These are phyloP conservation scores for Monopis laevigella DNA, from an alignment of 2,888 invertebrate species.

Conservation along the genomic window DNA sequence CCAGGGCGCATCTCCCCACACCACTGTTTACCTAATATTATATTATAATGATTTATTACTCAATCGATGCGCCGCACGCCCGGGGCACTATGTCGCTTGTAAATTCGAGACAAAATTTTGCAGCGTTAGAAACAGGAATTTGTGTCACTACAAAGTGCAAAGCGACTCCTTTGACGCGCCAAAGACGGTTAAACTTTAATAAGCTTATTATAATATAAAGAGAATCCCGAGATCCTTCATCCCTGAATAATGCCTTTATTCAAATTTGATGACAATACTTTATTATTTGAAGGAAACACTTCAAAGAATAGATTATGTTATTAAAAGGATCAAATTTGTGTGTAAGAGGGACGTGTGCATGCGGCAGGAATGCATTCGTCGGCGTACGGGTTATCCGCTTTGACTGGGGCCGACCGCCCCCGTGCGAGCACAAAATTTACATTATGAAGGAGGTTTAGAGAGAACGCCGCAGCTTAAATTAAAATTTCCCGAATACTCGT, in stretches of 20 bases:
- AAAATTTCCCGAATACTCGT: slow-evolving; percentile 11
- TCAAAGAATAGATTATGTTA: no score
- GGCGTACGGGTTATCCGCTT: slow-evolving; percentile 17
- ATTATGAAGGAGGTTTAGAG: slow-evolving; percentile 16
- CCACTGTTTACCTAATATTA: slow-evolving; percentile 57
- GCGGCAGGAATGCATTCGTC: slow-evolving; percentile 24
- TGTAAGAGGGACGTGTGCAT: slow-evolving; percentile 27
- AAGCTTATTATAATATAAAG: no score
- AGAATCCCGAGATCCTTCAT: no score
- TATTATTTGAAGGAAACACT: no score
- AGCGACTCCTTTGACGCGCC: slow-evolving; percentile 49
- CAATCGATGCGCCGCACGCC: slow-evolving; percentile 41
- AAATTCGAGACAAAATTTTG: slow-evolving; percentile 47
- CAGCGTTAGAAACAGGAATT: slow-evolving; percentile 48
- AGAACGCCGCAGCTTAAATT: slow-evolving; percentile 14
- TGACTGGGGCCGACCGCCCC: slow-evolving; percentile 16
- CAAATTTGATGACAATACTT: no score
- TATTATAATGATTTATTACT: slow-evolving; percentile 61
- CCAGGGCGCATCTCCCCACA: slow-evolving; percentile 33
- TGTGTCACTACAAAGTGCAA: slow-evolving; percentile 43
- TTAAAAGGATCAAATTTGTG: no score
- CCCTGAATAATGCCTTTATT: no score
- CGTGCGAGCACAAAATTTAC: slow-evolving; percentile 19
- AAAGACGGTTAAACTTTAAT: slow-evolving; percentile 12
- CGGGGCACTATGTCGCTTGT: slow-evolving; percentile 19